Percentiles rank a stretch among this genome's conserved stretches.
These are phyloP conservation scores for Theodoxus fluviatilis DNA, from an alignment of 2,888 invertebrate genomes.

Conservation along the genomic window DNA sequence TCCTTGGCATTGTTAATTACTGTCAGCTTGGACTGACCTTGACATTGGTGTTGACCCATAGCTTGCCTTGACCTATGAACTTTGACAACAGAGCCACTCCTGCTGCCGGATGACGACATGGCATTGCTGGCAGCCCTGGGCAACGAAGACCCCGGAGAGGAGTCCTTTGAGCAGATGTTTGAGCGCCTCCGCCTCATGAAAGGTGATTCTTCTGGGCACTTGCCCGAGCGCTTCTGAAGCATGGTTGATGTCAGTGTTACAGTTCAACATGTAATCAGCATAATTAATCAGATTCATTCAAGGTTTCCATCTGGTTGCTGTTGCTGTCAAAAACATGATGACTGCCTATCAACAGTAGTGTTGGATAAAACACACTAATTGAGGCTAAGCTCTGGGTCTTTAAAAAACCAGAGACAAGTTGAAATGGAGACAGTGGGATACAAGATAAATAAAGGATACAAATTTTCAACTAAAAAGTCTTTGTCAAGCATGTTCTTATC, in stretches of 20 bases:
- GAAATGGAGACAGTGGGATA: too few species aligned
- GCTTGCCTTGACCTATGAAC: background rate
- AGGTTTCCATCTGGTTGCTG: background rate
- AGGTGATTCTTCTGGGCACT: constrained; percentile 66
- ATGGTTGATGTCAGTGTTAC: background rate
- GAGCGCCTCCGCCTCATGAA: constrained; percentile 75
- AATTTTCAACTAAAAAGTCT: too few species aligned
- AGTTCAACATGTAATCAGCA: background rate
- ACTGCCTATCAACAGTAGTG: background rate
- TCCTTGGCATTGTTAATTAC: too few species aligned
- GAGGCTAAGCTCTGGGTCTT: too few species aligned
- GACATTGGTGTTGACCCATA: background rate
- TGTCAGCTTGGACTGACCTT: too few species aligned
- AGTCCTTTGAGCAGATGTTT: constrained; percentile 74
- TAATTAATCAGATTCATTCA: background rate
- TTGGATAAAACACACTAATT: background rate
- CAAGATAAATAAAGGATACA: too few species aligned
- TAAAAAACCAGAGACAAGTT: too few species aligned
- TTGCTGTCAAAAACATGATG: background rate
- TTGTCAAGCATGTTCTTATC: too few species aligned
- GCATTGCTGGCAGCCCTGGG: constrained; percentile 50
- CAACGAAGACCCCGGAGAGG: constrained; percentile 49
- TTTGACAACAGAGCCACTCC: constrained; percentile 36
- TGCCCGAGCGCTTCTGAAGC: too few species aligned
- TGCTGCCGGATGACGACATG: constrained; percentile 45